These are phyloP conservation scores for Drosophila arawakana DNA, from an alignment of 1,140 invertebrate species.

Conservation along the genomic window DNA sequence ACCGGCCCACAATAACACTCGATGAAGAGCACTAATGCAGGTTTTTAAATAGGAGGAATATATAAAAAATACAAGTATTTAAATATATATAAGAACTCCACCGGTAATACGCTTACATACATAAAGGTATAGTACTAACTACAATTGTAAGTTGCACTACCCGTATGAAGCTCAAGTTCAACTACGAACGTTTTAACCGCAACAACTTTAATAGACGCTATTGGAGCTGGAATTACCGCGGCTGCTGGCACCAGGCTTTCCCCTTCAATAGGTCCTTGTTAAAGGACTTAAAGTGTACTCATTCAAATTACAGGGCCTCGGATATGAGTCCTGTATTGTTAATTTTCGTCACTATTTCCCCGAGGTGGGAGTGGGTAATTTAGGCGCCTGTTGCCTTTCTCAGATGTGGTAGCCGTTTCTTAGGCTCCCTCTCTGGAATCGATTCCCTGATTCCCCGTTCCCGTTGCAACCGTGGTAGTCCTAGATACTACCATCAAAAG, in stretches of 20 bases:
- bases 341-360: conserved; percentile 95
- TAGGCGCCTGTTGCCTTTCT: too few species aligned
- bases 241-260: conserved; percentile 96
- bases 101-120: conserved; percentile 56
- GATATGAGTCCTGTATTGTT: conserved; percentile 91
- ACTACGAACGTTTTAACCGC: conserved; percentile 88
- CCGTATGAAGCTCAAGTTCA: conserved; percentile 83
- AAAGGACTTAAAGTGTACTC: conserved; percentile 95
- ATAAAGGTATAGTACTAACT: conserved; percentile 54
- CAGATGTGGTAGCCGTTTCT: too few species aligned
- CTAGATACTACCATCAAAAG: too few species aligned
- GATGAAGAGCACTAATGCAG: conserved; percentile 57
- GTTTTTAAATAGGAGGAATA: conserved; percentile 56
- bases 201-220: conserved; percentile 90
- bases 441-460: too few species aligned
- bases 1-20: conserved; percentile 49
- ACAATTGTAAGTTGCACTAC: conserved; percentile 47
- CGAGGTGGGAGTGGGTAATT: conserved; percentile 81
- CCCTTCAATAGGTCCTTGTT: conserved; percentile 95
- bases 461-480: too few species aligned
- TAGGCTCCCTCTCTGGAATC: too few species aligned
- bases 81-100: conserved; percentile 75
- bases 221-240: conserved; percentile 86
- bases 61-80: conserved; percentile 46
- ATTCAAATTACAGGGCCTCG: conserved; percentile 93